Base-by-base conservation (phyloP, 2,797 vertebrate species). In the Microctenopoma steveboyesi region DNA sequence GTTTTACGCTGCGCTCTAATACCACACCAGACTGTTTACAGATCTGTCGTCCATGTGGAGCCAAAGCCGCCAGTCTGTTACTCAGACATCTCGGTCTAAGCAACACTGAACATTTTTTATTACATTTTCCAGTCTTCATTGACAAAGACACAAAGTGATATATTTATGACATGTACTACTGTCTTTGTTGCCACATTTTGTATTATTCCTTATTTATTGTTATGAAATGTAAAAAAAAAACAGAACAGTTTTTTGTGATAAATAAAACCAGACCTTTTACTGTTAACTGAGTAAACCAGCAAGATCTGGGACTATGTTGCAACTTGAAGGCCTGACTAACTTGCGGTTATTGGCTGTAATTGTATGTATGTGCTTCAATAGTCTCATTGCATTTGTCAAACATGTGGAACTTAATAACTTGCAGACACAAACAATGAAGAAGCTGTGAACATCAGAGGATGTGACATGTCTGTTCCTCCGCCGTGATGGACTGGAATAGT, bases 1-100 rank as follows among this genome's bases (percentile, higher is more conserved):
- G 51, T 58, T 82, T 76, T 53, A 64, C 69, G 47, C 72, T 76
- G 87, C 72, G 81, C 75, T 67, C 49, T 78, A 69, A 83, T 81
- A 53, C 65, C 82, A 69, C 87, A 76, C 75, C 86, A 89, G 87
- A 88, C 82, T 88, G 88, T 86, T 91, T 88, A 86, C 87, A 84
- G 79, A 87, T 84, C 83, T 87, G 82, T 78, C 74, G 57, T 47
- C 85, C 87, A 88, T 87, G 86, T 89, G 88, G 69, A 60, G 86
- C 87, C 88, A 85, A 88, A 66, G 25, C 80, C 85, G 78, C 72
- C 89, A 82, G 78, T 63, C 86, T 89, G 82, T 78, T 77, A 69
- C 78, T 27, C 80, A 68, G 72, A 73, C 13, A 83, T 69, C 58
- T 54, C 42, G 45, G 43, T 80, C 72, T 69, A 63, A 77, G 51